These are phyloP conservation scores for Cistogaster globosa DNA, from an alignment of 2,888 invertebrate genomes.

Conservation along the genomic window DNA sequence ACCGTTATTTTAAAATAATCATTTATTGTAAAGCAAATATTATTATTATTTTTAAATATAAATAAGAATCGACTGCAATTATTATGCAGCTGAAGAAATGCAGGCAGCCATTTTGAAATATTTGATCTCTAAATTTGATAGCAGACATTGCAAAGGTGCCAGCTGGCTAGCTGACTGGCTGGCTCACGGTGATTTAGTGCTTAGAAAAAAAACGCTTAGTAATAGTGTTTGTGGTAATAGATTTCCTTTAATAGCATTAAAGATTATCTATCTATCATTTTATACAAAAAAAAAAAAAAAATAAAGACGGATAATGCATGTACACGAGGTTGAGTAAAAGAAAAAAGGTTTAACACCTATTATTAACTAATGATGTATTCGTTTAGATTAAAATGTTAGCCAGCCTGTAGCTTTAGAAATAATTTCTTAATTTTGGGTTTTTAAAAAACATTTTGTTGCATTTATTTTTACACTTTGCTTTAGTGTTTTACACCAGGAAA, in stretches of 20 bases:
- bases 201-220: conserved; percentile 26
- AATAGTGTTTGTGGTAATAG: conserved; percentile 31
- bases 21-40: too few species aligned
- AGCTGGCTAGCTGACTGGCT: too few species aligned
- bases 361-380: conserved; percentile 53
- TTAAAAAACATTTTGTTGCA: conserved; percentile 54
- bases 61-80: too few species aligned
- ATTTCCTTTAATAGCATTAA: neutral
- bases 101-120: too few species aligned
- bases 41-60: too few species aligned
- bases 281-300: neutral
- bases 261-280: conserved; percentile 54
- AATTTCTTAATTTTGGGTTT: conserved; percentile 56
- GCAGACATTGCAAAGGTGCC: too few species aligned
- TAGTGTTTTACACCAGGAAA: conserved; percentile 50
- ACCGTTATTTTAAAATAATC: too few species aligned
- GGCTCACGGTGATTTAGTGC: neutral
- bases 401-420: conserved; percentile 57
- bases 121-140: too few species aligned
- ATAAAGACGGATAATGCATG: neutral
- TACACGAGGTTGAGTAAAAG: neutral
- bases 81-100: too few species aligned
- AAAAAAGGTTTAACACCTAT: conserved; percentile 58
- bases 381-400: conserved; percentile 65
- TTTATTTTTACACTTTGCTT: conserved; percentile 17